Conservation (phyloP, 92 coral and sea anemone genomes). For the Palythoa grandis region DNA sequence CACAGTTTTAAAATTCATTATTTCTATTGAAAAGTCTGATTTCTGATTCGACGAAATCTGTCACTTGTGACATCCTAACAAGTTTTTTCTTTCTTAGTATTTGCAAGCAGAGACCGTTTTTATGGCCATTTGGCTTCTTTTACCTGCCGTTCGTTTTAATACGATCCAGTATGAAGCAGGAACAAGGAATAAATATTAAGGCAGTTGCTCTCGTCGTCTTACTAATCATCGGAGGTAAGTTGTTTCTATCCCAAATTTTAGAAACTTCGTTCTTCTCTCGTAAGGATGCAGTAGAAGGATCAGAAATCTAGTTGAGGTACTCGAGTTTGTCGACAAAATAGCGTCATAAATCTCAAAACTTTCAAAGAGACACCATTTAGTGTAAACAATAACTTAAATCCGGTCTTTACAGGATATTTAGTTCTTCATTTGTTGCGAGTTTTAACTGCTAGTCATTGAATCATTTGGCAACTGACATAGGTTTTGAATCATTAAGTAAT, state of each 20-base stretch:
- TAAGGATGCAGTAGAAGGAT: not conserved
- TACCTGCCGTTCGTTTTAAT: not conserved
- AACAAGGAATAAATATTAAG: not conserved
- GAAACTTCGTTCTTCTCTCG: not conserved
- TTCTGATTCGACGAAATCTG: conserved; percentile 33
- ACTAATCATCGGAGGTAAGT: not conserved
- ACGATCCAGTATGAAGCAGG: not conserved
- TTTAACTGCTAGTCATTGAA: not conserved
- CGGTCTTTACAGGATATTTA: not conserved
- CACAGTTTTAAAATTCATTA: conserved; percentile 6
- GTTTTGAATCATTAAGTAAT: too few species aligned
- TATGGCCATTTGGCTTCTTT: not conserved
- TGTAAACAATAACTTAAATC: not conserved
- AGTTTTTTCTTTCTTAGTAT: not conserved
- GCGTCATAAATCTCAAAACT: not conserved
- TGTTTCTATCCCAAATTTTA: not conserved
- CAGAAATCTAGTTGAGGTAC: not conserved
- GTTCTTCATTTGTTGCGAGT: not conserved
- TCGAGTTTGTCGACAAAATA: not conserved
- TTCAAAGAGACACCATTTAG: not conserved
- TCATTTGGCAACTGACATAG: not conserved
- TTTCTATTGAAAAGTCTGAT: conserved; percentile 27
- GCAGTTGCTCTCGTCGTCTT: not conserved
- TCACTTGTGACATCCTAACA: conserved; percentile 22
- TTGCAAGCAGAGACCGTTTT: not conserved